phyloP scores from a whole-genome alignment of 2,888 invertebrate genomes.

The Tinea semifulvella region DNA sequence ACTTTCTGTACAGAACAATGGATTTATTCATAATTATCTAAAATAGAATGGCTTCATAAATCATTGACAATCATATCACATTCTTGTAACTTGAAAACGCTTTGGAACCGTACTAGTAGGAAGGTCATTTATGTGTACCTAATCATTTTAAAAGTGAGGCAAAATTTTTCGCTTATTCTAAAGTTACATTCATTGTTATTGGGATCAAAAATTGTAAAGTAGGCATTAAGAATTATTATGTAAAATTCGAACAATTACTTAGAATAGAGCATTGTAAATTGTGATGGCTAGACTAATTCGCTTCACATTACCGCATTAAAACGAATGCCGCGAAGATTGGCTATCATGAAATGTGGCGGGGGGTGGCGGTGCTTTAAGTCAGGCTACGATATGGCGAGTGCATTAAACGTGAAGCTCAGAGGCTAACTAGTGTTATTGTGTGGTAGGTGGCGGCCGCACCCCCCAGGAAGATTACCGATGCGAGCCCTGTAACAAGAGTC shows the following conservation, averaged over 20 bases:
- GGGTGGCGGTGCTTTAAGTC: conserved; percentile 64
- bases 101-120: background rate
- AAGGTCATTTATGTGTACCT: background rate
- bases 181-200: background rate
- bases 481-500: conserved; percentile 91
- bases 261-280: conserved; percentile 1
- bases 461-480: conserved; percentile 89
- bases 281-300: conserved; percentile 43
- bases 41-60: conserved; percentile 47
- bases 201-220: conserved; percentile 1
- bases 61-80: conserved; percentile 36
- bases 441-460: conserved; percentile 77
- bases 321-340: conserved; percentile 40
- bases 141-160: conserved; percentile 1
- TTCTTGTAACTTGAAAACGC: conserved; percentile 19
- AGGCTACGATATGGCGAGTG: conserved; percentile 62
- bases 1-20: conserved; percentile 33
- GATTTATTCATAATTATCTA: conserved; percentile 49
- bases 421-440: conserved; percentile 66
- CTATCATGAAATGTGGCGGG: conserved; percentile 31
- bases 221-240: conserved; percentile 1
- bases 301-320: conserved; percentile 34
- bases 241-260: background rate
- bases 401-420: conserved; percentile 63
- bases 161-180: background rate